Evolutionary conservation across 2,888 invertebrate species (phyloP), one percentile per base, ranked within the genome.

Genomic region (Scaptomyza parva): DNA sequence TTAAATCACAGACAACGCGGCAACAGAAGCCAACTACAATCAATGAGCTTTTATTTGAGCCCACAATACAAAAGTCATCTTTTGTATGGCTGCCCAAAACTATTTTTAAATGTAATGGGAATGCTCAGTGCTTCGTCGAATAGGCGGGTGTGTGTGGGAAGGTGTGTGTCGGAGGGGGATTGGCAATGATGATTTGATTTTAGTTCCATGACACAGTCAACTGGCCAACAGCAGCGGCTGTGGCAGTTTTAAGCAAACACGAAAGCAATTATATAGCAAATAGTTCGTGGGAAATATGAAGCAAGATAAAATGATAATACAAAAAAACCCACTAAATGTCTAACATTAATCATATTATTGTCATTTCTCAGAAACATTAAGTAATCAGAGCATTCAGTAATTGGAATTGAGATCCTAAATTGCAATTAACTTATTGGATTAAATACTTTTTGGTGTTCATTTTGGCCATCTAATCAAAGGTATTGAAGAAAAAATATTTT

Each of bases 191-290:
- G 63, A 58, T 52, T 71, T 47, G 48, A 58, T 59, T 70, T 58
- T 55, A 65, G 67, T 58, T 71, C 73, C 80, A 67, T 67, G 73
- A 72, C 63, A 72, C 63, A 79, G 67, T 68, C 73, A 77, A 76
- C 80, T 80, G 77, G 48, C 68, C 28, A 14, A 26, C 22, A 24
- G 11, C 28, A 11, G 0, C 30, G n/a, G 6, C 30, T 5, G 6
- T 33, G 33, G 33, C 33, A 59, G 37, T 24, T 9, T 41, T 37
- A 58, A 52, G 47, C 61, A 57, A 61, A 68, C 57, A 60, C 41
- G 45, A 58, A 48, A 37, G 39, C 54, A 80, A 72, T 77, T 73
- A 73, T 5, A 5, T 30, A 33, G 9, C 14, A 20, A 30, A 14
- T n/a, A 20, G 20, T 20, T 11, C n/a, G 20, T 20, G 28, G 17